A percentile compares a stretch with the other conserved stretches of the same genome.
Conservation (phyloP, 2,888 invertebrate genomes). For the Terebella lapidaria region DNA sequence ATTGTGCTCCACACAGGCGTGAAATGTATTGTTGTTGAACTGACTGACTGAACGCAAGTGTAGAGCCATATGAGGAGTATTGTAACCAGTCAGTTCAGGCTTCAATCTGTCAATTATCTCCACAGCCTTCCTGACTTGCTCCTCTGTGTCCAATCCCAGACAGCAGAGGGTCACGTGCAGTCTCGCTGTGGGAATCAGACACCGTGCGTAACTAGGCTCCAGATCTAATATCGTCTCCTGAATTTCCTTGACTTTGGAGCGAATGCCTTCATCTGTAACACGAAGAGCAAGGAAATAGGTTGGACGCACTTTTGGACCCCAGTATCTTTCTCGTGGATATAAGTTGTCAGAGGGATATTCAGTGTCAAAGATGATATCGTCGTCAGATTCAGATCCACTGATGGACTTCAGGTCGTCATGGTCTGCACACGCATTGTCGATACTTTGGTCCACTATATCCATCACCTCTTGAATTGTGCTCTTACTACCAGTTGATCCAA, state of each 20-base stretch:
- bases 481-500: conserved; percentile 51
- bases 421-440: background rate
- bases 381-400: background rate
- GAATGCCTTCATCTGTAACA: conserved; percentile 39
- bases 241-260: conserved; percentile 33
- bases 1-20: conserved; percentile 43
- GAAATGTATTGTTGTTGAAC: conserved; percentile 52
- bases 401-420: too few relatives aligned
- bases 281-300: conserved; percentile 53
- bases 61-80: conserved; percentile 11
- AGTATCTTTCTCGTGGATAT: too few relatives aligned
- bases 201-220: conserved; percentile 43
- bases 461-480: conserved; percentile 44
- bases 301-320: conserved; percentile 44
- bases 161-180: conserved; percentile 53
- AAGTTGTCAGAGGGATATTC: too few relatives aligned
- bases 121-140: conserved; percentile 35
- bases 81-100: conserved; percentile 28
- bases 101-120: conserved; percentile 30
- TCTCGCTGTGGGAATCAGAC: conserved; percentile 41
- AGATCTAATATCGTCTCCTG: conserved; percentile 44
- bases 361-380: background rate
- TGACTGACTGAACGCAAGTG: conserved; percentile 43
- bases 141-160: conserved; percentile 45
- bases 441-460: conserved; percentile 24